Conservation (phyloP, 2,888 invertebrate species). For the Drosophila melanosoma region DNA sequence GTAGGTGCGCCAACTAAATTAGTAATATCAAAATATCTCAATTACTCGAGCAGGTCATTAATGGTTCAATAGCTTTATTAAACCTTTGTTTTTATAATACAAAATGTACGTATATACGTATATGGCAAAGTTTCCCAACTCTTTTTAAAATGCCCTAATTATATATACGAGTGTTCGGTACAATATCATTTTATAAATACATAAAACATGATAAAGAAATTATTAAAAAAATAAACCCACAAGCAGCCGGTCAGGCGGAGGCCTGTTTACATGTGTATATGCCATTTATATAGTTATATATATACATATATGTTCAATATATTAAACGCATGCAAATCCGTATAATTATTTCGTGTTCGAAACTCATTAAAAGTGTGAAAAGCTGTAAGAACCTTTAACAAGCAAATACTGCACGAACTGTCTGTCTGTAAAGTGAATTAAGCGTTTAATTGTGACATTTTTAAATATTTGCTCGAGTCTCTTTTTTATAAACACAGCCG, state of each 20-base stretch:
- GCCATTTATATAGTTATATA: not conserved
- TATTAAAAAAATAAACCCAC: not conserved
- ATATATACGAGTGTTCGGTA: conserved; percentile 18
- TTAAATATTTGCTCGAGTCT: conserved; percentile 55
- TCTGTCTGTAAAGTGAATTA: conserved; percentile 52
- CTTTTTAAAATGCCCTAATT: conserved; percentile 55
- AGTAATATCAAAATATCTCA: conserved; percentile 55
- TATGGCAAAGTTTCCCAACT: conserved; percentile 22
- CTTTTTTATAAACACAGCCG: conserved; percentile 57
- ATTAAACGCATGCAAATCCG: conserved; percentile 1
- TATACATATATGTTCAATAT: not conserved
- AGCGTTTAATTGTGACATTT: conserved; percentile 60
- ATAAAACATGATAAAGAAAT: conserved; percentile 14
- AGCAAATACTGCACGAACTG: conserved; percentile 26
- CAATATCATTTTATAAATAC: conserved; percentile 21
- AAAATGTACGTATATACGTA: not conserved
- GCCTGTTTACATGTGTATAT: conserved; percentile 20
- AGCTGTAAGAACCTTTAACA: conserved; percentile 57
- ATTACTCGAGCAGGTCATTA: conserved; percentile 52
- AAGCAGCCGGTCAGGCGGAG: conserved; percentile 31
- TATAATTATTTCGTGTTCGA: conserved; percentile 30
- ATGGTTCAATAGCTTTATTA: conserved; percentile 47
- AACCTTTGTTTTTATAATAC: conserved; percentile 2
- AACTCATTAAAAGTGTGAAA: conserved; percentile 70
- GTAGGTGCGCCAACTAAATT: conserved; percentile 45